Conservation (phyloP, 23 tunicate species). For the Styela clava region DNA sequence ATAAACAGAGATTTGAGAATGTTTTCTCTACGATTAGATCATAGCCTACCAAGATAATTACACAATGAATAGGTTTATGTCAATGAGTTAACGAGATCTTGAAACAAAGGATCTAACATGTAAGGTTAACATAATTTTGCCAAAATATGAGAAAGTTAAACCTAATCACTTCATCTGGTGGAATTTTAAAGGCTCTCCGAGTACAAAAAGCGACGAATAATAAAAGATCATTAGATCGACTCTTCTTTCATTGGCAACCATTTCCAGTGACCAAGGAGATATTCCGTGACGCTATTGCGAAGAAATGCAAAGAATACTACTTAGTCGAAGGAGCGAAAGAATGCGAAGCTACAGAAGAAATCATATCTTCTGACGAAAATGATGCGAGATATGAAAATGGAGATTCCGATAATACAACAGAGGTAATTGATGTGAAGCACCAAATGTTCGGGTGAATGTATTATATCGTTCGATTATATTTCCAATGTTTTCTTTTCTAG, state of each 20-base stretch:
- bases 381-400: not conserved
- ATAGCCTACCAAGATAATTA: no score
- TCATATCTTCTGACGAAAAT: not conserved
- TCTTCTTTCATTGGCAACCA: slow-evolving; percentile 61
- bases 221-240: slow-evolving; percentile 48
- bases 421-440: not conserved
- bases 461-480: not conserved
- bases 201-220: slow-evolving; percentile 68
- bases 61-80: no score
- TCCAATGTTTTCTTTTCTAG: not conserved
- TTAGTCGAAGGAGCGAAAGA: slow-evolving; percentile 16
- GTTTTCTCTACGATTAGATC: no score
- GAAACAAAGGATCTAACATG: no score
- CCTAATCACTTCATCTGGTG: no score
- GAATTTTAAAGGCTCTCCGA: slow-evolving; percentile 63
- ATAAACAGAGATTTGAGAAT: no score
- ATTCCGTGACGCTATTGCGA: slow-evolving; percentile 54
- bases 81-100: no score
- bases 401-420: not conserved
- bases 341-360: not conserved
- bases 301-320: slow-evolving; percentile 62
- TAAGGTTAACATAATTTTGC: no score
- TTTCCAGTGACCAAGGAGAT: slow-evolving; percentile 68
- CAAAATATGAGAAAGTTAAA: no score
- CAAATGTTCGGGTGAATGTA: not conserved